Conservation (phyloP, 2,797 vertebrate genomes). For the Lutjanus campechanus region DNA sequence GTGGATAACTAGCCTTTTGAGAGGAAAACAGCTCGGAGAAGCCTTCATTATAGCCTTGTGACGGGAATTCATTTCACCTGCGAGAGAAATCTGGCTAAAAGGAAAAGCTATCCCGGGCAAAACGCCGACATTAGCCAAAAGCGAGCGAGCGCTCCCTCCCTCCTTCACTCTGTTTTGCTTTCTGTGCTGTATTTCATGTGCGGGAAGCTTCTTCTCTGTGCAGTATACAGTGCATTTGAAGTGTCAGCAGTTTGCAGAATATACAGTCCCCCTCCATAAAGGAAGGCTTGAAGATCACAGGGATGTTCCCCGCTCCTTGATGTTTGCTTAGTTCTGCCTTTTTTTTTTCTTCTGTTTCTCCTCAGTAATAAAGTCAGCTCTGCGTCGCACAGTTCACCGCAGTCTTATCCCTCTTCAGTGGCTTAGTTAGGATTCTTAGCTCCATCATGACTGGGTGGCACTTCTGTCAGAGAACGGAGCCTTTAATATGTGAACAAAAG, state of each 20-base stretch:
- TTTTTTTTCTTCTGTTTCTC: conserved; percentile 17
- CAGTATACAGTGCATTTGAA: conserved; percentile 37
- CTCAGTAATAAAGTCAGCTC: conserved; percentile 38
- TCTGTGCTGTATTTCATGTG: conserved; percentile 24
- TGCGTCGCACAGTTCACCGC: conserved; percentile 12
- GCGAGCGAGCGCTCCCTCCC: not conserved
- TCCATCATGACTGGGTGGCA: conserved; percentile 15
- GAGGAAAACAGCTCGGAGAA: conserved; percentile 5
- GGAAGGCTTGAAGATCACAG: conserved; percentile 66
- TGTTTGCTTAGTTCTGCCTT: conserved; percentile 62
- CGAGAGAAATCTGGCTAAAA: conserved; percentile 14
- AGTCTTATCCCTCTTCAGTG: conserved; percentile 24
- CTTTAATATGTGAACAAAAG: conserved; percentile 28
- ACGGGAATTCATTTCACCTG: conserved; percentile 18
- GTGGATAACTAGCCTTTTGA: conserved; percentile 27
- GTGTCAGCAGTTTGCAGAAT: conserved; percentile 73
- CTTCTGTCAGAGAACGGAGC: conserved; percentile 17
- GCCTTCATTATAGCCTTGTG: conserved; percentile 9
- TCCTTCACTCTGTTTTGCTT: conserved; percentile 10
- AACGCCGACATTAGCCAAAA: conserved; percentile 40
- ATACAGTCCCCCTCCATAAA: conserved; percentile 54
- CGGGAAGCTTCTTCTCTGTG: conserved; percentile 10
- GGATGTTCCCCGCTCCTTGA: conserved; percentile 52
- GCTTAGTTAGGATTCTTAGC: conserved; percentile 26
- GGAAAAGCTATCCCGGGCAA: conserved; percentile 11